These are phyloP conservation scores for Clistopyga incitator DNA, from an alignment of 2,888 invertebrate genomes.

Conservation along the genomic window DNA sequence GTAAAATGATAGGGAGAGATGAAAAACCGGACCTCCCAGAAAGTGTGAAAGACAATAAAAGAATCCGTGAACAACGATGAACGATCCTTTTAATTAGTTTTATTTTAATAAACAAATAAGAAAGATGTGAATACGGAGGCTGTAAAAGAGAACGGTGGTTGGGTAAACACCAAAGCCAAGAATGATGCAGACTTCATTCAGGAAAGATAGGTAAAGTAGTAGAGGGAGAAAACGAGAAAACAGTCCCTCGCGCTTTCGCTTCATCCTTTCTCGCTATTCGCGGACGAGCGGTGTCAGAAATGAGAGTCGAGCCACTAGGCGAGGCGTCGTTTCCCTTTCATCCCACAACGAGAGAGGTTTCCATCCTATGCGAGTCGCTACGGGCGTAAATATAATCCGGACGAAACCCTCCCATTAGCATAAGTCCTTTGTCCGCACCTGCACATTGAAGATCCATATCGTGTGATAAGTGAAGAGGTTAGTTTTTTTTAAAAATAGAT, in stretches of 20 bases:
- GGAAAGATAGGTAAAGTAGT: slow-evolving; percentile 23
- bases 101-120: slow-evolving; percentile 46
- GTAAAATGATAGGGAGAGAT: background rate
- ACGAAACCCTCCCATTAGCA: slow-evolving; percentile 65
- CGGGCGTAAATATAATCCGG: slow-evolving; percentile 66
- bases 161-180: slow-evolving; percentile 41
- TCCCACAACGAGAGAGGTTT: slow-evolving; percentile 28
- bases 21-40: background rate
- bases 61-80: slow-evolving; percentile 45
- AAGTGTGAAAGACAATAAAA: slow-evolving; percentile 37
- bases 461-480: slow-evolving; percentile 40
- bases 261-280: slow-evolving; percentile 9
- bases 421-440: slow-evolving; percentile 67
- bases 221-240: slow-evolving; percentile 40
- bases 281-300: slow-evolving; percentile 13
- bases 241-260: slow-evolving; percentile 28
- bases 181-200: slow-evolving; percentile 56
- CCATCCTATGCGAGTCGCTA: slow-evolving; percentile 42
- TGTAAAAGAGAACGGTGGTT: slow-evolving; percentile 24
- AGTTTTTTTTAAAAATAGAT: slow-evolving; percentile 7
- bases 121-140: slow-evolving; percentile 11
- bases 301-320: slow-evolving; percentile 42
- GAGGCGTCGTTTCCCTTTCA: slow-evolving; percentile 53
- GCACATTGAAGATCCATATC: slow-evolving; percentile 32
- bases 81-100: slow-evolving; percentile 54